Base-by-base conservation (phyloP, 2,797 vertebrate species). In the Nannoperca australis region DNA sequence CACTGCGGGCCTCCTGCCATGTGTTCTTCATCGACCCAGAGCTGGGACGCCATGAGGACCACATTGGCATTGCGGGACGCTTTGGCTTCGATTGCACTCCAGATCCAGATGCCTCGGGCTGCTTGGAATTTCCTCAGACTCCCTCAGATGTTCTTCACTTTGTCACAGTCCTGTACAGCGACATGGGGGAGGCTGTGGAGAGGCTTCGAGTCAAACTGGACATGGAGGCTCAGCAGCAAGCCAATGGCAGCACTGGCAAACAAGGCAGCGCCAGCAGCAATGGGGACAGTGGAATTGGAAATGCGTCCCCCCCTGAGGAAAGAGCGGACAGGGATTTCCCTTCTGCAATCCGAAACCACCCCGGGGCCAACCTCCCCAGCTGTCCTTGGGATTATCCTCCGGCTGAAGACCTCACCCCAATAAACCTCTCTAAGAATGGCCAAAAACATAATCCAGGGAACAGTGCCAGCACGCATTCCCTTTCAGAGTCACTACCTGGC, bases 11-110 rank as follows among this genome's bases (percentile, higher is more conserved):
- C 0, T 97, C 97, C 75, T 99, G 98, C 82, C 98, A 99, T 7
- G 98, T 99, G 56, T 99, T 99, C 82, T 98, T 97, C 91, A 96
- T 99, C 42, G 98, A 99, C 82, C 97, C 98, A 0, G 97, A 98
- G 67, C 91, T 99, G 65, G 97, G 96, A 85, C 93, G 89, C 63
- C 98, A 99, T 63, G 94, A 95, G 79, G 95, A 97, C 86, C 98
- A 99, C 72, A 92, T 95, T 50, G 97, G 96, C 42, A 96, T 99
- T 9, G 96, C 97, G 0, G 95, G 95, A 7, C 97, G 97, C 30
- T 99, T 99, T 84, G 95, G 96, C 22, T 95, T 99, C 42, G 93
- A 93, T 24, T 99, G 98, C 90, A 98, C 97, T 1, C 95, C 96
- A 0, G 98, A 99, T 91, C 97, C 97, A 3, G 97, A 99, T 84